Base-by-base conservation (phyloP, 1,140 invertebrate species). In the Ooceraea biroi region DNA sequence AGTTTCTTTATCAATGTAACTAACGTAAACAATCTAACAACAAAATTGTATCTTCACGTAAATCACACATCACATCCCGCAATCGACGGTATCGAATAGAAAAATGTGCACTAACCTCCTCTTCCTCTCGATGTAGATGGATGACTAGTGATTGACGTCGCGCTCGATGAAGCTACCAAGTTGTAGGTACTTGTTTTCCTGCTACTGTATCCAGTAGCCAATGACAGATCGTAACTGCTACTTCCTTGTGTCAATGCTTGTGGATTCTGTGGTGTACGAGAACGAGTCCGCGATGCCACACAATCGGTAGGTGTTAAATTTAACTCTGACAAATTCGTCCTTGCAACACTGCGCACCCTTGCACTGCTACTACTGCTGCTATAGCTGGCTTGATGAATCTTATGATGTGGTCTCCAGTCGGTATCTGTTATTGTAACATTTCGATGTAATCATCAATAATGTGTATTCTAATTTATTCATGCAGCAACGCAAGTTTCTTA, bases 51-150 rank as follows among this genome's bases (percentile, higher is more conserved):
- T 66, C 10, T 82, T 87, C 73, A 82, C 63, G 30, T 82, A 88
- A 85, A 74, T 85, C 86, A 85, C 84, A 77, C 87, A 88, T 83
- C 84, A 83, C 78, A 83, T 89, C 78, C 77, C 83, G 66, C 68
- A 83, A 88, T 85, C 68, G 76, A 74, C 46, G 83, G 82, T 68
- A 83, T 30, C 30, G 36, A 55, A 27, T n/a, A 72, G 36, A 41
- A 58, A 74, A 71, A 46, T 52, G 27, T 82, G 17, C 61, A 92
- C 93, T 91, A 82, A 94, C 93, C 94, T 80, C 76, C 73, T 94
- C 92, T 91, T 87, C 92, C 92, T 89, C 92, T 91, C 3, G 94
- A 94, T 58, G 94, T 94, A 30, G 93, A 93, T 85, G 93, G 93
- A 90, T 94, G 91, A 91, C 90, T 94, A 89, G 92, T 90, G 71